Base-by-base conservation (phyloP, 2,888 invertebrate species). In the Ichneumoninae sp. region DNA sequence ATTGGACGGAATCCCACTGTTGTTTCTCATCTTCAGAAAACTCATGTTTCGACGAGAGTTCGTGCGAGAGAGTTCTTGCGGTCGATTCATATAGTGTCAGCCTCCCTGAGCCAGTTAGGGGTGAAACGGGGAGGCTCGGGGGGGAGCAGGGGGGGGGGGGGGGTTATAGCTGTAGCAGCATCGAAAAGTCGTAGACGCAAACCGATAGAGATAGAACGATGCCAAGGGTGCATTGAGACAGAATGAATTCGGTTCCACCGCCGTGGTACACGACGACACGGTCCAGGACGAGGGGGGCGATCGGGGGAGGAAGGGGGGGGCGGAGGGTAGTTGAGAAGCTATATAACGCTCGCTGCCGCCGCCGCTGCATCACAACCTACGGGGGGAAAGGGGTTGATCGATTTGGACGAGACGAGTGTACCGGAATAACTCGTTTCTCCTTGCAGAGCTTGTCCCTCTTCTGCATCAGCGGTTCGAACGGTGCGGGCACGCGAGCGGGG, bases 341-440 rank as follows among this genome's bases (percentile, higher is more conserved):
- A 54, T 52, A 50, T 33, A 52, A 74, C 60, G 22, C 30, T 4
- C 33, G 19, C 63, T 71, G 75, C 77, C 78, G 40, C 75, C 73
- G 50, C 68, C 60, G 79, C 69, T 79, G 80, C 85, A 86, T 85
- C 83, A 83, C 76, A 81, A 69, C 47, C 26, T 30, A 75, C 74
- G 83, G 63, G 69, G 74, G 81, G 22, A n/a, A 79, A 85, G 86
- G 81, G 79, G 83, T 81, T 81, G 79, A 86, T 85, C 85, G 85
- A 85, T 85, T 85, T 85, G 85, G 85, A 79, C 82, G 85, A 85
- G 85, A 85, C 85, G 85, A 85, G 85, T 85, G 79, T 85, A 85
- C 85, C 85, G 85, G 85, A 85, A 85, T 85, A 85, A 85, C 85
- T 85, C 82, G 85, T 85, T 85, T 85, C 85, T 85, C 82, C 85